Evolutionary conservation across 2,888 invertebrate genomes (phyloP).

Genomic region (Dorcus hopei): DNA sequence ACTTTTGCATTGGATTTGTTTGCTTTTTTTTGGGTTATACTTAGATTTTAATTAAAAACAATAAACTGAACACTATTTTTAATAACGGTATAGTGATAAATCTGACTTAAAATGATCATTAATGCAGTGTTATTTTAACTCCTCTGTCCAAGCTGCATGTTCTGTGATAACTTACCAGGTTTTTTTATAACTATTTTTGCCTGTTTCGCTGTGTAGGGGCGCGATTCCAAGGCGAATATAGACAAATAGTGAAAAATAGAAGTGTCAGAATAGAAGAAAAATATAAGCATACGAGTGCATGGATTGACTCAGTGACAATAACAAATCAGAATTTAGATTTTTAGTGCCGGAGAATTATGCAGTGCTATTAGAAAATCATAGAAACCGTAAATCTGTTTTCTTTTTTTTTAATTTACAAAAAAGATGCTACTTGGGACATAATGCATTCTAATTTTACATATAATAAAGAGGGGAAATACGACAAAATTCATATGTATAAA

Average conservation of each 20-base stretch:
- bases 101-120: constrained; percentile 27
- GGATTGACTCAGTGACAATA: constrained; percentile 40
- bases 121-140: constrained; percentile 41
- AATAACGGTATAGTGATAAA: background rate
- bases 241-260: constrained; percentile 54
- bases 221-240: constrained; percentile 53
- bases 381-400: constrained; percentile 21
- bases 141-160: constrained; percentile 50
- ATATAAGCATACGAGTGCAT: constrained; percentile 49
- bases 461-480: too few relatives aligned
- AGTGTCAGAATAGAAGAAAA: constrained; percentile 54
- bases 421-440: constrained; percentile 47
- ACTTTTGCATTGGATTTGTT: too few relatives aligned
- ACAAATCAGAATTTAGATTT: constrained; percentile 22
- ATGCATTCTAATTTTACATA: constrained; percentile 20
- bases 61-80: background rate
- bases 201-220: constrained; percentile 52
- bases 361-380: constrained; percentile 41
- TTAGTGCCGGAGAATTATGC: constrained; percentile 45
- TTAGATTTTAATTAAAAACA: too few relatives aligned
- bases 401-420: constrained; percentile 12
- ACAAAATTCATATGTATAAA: too few relatives aligned
- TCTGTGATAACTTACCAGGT: constrained; percentile 53
- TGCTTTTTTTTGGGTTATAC: too few relatives aligned
- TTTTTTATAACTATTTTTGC: constrained; percentile 52